These are phyloP conservation scores for Lophotriccus pileatus DNA, from an alignment of 2,797 vertebrate species.

Conservation along the genomic window DNA sequence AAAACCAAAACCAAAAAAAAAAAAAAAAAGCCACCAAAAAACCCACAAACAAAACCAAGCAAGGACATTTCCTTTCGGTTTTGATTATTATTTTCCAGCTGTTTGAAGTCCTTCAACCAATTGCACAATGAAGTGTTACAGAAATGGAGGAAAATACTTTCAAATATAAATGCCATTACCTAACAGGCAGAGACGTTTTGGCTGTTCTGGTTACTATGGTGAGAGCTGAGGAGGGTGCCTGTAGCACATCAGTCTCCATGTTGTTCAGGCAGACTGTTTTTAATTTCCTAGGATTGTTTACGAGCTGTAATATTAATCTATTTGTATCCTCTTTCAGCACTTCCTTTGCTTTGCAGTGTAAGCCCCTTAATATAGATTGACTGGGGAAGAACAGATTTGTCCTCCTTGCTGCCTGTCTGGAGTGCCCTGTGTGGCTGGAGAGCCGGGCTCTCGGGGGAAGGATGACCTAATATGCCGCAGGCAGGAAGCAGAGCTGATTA, in stretches of 20 bases:
- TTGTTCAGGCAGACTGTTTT: not conserved
- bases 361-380: constrained; percentile 47
- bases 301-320: constrained; percentile 26
- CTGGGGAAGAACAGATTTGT: not conserved
- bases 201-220: constrained; percentile 17
- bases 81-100: not conserved
- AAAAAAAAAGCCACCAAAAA: not conserved
- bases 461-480: constrained; percentile 37
- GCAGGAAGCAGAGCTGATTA: constrained; percentile 36
- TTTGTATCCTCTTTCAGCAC: constrained; percentile 17
- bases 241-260: not conserved
- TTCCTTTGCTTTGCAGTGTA: constrained; percentile 36
- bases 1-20: no score
- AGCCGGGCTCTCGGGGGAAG: not conserved
- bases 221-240: not conserved
- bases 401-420: not conserved
- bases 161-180: not conserved
- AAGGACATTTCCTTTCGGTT: not conserved
- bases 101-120: not conserved
- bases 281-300: constrained; percentile 27
- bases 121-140: not conserved
- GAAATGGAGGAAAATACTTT: not conserved
- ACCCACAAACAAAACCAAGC: no score
- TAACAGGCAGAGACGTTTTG: not conserved
- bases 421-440: not conserved